These are phyloP conservation scores for Zaprionus obscuricornis DNA, from an alignment of 2,888 invertebrate species.

Conservation along the genomic window DNA sequence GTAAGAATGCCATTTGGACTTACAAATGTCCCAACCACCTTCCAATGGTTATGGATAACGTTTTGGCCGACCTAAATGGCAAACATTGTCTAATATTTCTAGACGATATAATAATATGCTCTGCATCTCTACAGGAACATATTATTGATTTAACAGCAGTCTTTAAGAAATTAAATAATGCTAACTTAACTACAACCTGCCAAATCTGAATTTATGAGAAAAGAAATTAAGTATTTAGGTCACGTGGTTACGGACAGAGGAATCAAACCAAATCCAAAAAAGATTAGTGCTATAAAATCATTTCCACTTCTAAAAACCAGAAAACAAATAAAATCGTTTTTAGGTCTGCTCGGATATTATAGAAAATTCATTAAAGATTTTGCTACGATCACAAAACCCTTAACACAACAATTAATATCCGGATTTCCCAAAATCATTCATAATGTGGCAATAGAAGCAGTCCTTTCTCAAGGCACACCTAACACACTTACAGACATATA, in stretches of 20 bases:
- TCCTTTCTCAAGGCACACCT: slow-evolving; percentile 1
- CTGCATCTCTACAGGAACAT: slow-evolving; percentile 1
- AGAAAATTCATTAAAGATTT: not conserved
- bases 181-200: not conserved
- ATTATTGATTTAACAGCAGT: not conserved
- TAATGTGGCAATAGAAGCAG: slow-evolving; percentile 1
- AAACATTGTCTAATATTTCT: not conserved
- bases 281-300: not conserved
- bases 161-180: not conserved
- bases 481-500: not conserved
- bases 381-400: not conserved
- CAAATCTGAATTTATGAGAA: not conserved
- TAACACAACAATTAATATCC: not conserved
- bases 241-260: not conserved
- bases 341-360: not conserved
- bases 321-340: slow-evolving; percentile 1
- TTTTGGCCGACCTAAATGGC: slow-evolving; percentile 2
- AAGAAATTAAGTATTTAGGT: slow-evolving; percentile 2
- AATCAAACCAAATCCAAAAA: slow-evolving; percentile 2
- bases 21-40: not conserved
- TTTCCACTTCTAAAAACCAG: not conserved
- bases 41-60: not conserved
- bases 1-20: not conserved
- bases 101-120: not conserved
- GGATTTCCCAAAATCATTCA: not conserved